Evolutionary conservation across 1,140 invertebrate genomes (phyloP), one percentile per base, ranked within the genome.

Genomic region (Ips nitidus): DNA sequence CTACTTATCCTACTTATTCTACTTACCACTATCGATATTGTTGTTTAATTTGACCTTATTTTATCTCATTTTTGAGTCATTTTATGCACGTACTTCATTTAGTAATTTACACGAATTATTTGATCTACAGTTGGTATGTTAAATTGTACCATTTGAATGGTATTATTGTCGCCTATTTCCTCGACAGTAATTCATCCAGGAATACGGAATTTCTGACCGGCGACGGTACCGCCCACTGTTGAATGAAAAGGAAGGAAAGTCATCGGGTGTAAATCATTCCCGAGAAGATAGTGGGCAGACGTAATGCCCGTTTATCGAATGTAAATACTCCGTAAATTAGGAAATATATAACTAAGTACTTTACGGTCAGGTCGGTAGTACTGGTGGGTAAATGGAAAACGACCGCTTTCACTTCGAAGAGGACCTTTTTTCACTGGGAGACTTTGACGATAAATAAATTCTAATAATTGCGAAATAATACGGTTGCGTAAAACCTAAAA

Each of bases 231-330:
- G 52, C 52, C 52, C 52, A 55, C 52, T 36, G 52, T 2, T 55
- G 8, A 55, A 55, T 55, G 52, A 55, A 55, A 55, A 55, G 52
- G 52, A 55, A 55, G 52, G 52, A 55, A 55, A 55, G 52, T 55
- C 52, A 55, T 38, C 52, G 52, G 8, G 1, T 55, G 37, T 55
- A 55, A 55, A 55, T 55, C 52, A 55, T 55, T 55, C 52, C 37
- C 52, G 52, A 55, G 52, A 55, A 22, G 52, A 55, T 55, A 22
- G 52, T 55, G 52, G 52, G 52, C 52, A 55, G 52, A 55, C 52
- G 8, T 37, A 55, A 55, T 55, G 4, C 52, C 52, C 52, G 52
- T n/a, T 55, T 55, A 55, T 38, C 52, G 52, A 55, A 55, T 55
- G 52, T 55, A 55, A 55, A 55, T 55, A 55, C 52, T 55, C 37